Percentiles rank a stretch among this genome's conserved stretches.
Conservation (phyloP, 2,888 invertebrate genomes). For the Encarsia formosa region DNA sequence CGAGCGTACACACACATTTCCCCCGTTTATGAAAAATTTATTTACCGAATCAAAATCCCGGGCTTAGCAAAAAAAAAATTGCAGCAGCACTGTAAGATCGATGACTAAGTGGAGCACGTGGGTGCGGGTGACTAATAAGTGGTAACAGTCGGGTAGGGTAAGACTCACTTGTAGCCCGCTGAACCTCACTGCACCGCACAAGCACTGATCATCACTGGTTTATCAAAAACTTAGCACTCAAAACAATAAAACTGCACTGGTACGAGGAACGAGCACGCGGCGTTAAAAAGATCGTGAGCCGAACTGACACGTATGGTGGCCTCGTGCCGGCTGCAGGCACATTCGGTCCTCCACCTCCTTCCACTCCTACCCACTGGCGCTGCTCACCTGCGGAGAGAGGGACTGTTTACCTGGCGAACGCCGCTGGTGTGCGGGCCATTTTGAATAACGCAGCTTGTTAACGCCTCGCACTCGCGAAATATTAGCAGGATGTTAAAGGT, state of each 20-base stretch:
- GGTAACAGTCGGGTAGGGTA: not conserved
- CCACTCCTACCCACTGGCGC: not conserved
- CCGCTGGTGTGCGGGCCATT: not conserved
- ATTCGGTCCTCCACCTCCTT: not conserved
- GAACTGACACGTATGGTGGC: constrained; percentile 26
- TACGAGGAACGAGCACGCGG: not conserved
- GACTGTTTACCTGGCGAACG: not conserved
- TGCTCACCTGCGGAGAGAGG: not conserved
- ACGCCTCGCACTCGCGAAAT: too few relatives aligned
- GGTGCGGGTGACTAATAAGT: not conserved
- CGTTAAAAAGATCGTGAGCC: constrained; percentile 22
- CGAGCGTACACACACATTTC: too few relatives aligned
- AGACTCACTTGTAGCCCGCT: not conserved
- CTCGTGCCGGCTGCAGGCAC: not conserved
- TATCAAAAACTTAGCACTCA: too few relatives aligned
- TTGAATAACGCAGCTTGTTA: too few relatives aligned
- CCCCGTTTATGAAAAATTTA: too few relatives aligned
- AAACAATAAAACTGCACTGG: too few relatives aligned
- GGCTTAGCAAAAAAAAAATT: too few relatives aligned
- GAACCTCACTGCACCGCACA: not conserved
- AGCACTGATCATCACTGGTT: too few relatives aligned
- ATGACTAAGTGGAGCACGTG: not conserved
- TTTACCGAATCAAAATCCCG: too few relatives aligned
- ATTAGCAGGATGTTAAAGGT: too few relatives aligned
- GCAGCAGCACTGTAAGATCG: too few relatives aligned